Evolutionary conservation across 2,113 vertebrate species (phyloP).

Genomic region (Mastomys coucha): DNA sequence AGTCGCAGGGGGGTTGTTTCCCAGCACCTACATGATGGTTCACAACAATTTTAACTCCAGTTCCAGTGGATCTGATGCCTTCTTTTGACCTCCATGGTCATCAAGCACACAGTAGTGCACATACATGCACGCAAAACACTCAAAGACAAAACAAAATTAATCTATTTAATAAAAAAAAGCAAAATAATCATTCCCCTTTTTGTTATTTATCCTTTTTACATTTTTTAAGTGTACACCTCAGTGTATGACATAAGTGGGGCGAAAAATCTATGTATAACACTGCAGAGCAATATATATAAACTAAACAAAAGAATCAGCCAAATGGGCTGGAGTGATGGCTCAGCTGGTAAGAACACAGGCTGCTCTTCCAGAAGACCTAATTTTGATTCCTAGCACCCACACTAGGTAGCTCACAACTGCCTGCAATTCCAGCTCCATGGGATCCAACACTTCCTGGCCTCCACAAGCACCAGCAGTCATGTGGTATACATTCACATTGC

Average conservation of each 20-base stretch:
- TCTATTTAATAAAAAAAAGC: background rate
- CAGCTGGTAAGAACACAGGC: background rate
- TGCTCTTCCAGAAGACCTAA: background rate
- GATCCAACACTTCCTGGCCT: background rate
- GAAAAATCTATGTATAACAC: background rate
- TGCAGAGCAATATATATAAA: background rate
- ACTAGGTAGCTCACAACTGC: background rate
- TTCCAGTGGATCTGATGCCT: background rate
- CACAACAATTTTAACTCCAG: background rate
- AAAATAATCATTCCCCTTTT: background rate
- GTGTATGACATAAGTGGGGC: background rate
- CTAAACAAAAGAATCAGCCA: background rate
- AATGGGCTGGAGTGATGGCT: background rate
- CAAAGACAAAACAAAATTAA: background rate
- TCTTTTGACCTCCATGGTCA: background rate
- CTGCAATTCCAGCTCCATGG: background rate
- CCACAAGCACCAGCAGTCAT: background rate
- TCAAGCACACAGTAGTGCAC: background rate
- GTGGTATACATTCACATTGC: background rate
- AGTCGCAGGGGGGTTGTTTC: background rate
- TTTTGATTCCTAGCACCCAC: background rate
- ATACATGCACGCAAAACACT: background rate
- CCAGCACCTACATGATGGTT: background rate
- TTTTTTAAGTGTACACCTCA: background rate
- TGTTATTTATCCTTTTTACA: background rate